phyloP scores from a whole-genome alignment of 53 echinoderm and acorn worm species.

The Mesocentrotus franciscanus region DNA sequence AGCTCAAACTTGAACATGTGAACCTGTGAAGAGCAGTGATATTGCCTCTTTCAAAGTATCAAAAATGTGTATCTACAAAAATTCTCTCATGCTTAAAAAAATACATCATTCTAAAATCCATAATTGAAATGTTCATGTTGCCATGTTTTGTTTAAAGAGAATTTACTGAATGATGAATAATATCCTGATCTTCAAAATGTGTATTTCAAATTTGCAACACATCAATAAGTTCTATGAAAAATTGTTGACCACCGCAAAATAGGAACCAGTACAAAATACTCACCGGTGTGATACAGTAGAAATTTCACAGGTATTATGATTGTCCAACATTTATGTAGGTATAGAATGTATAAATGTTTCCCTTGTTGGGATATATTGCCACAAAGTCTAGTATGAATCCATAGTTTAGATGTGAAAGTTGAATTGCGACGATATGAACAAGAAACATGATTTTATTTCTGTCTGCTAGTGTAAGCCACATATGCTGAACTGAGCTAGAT shows the following conservation, averaged over 20 bases:
- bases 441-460: no score
- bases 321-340: not conserved
- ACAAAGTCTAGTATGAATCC: not conserved
- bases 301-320: not conserved
- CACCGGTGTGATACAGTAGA: not conserved
- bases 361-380: not conserved
- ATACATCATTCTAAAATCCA: not conserved
- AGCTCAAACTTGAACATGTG: not conserved
- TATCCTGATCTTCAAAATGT: not conserved
- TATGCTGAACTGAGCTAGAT: no score
- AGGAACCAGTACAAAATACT: not conserved
- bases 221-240: not conserved
- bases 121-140: not conserved
- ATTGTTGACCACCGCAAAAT: not conserved
- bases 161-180: not conserved
- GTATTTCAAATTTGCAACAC: not conserved
- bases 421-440: not conserved
- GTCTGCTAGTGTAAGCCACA: no score
- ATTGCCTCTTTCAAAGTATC: not conserved
- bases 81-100: not conserved
- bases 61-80: not conserved
- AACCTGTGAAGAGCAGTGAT: not conserved
- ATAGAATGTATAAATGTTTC: not conserved
- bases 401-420: not conserved
- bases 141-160: not conserved